A percentile compares a stretch with the other conserved stretches of the same genome.
These are phyloP conservation scores for Pangasius krempfi DNA, from an alignment of 2,797 vertebrate species.

Conservation along the genomic window DNA sequence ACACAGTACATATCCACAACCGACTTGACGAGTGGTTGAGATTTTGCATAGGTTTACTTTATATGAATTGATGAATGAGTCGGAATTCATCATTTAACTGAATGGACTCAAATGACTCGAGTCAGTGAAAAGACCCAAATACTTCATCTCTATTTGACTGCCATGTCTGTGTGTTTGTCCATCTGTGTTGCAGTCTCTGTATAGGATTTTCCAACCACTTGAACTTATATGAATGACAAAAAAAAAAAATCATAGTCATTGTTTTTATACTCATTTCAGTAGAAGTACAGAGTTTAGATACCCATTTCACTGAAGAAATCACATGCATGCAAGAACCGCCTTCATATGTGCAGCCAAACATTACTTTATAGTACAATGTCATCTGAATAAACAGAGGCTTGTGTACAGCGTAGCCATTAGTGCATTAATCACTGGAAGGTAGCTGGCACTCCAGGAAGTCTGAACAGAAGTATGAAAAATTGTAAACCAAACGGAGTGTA, in stretches of 20 bases:
- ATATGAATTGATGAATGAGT: neutral
- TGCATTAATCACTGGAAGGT: too few relatives aligned
- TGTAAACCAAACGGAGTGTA: neutral
- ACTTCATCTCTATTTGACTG: neutral
- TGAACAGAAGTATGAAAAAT: neutral
- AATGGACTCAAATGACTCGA: neutral
- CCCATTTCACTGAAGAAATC: too few relatives aligned
- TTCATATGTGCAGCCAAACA: too few relatives aligned
- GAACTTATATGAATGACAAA: neutral
- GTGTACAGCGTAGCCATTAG: too few relatives aligned
- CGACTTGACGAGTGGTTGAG: neutral
- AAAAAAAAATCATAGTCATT: too few relatives aligned
- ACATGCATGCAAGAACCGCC: too few relatives aligned
- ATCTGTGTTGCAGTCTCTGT: neutral
- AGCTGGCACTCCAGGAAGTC: neutral
- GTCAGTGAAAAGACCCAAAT: neutral
- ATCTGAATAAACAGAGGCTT: too few relatives aligned
- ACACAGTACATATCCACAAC: neutral
- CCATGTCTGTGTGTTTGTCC: neutral
- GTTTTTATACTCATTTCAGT: too few relatives aligned
- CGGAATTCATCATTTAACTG: neutral
- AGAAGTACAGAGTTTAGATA: too few relatives aligned
- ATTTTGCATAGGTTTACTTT: neutral
- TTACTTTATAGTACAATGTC: too few relatives aligned
- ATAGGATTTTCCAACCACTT: neutral